These are phyloP conservation scores for Lycopodina hypogea DNA, from an alignment of 37 sponge, comb jelly and placozoan genomes.

Conservation along the genomic window DNA sequence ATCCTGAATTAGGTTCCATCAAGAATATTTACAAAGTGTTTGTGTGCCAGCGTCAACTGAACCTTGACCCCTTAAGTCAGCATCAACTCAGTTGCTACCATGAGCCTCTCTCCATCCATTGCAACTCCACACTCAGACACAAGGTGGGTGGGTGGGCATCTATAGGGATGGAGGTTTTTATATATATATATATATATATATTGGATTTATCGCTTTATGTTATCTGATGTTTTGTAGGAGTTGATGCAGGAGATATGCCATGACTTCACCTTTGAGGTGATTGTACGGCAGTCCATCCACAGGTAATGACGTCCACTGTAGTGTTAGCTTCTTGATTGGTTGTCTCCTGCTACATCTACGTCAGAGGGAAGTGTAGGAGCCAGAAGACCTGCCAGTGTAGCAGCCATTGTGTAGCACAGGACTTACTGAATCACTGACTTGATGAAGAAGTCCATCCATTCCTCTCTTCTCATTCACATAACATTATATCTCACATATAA, in stretches of 20 bases:
- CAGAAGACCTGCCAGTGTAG: no score
- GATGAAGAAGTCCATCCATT: no score
- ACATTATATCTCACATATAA: no score
- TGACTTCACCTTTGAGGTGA: conserved; percentile 25
- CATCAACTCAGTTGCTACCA: conserved; percentile 21
- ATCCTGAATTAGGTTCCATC: conserved; percentile 3
- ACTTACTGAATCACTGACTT: neutral
- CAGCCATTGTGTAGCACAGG: no score
- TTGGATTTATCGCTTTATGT: neutral
- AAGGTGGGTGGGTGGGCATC: conserved; percentile 3
- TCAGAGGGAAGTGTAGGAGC: no score
- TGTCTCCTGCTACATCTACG: no score
- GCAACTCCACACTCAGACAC: conserved; percentile 8
- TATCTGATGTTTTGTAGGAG: neutral
- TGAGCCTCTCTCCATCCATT: neutral
- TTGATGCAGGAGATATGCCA: conserved; percentile 22
- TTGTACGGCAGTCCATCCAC: conserved; percentile 2
- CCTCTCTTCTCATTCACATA: no score
- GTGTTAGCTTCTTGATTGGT: no score
- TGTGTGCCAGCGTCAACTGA: conserved; percentile 38
- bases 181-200: neutral
- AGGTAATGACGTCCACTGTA: neutral
- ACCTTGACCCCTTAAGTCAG: conserved; percentile 40
- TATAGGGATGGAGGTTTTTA: neutral
- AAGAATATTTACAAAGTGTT: conserved; percentile 40